Evolutionary conservation across 2,888 invertebrate species (phyloP).

Genomic region (Epiblema foenella): DNA sequence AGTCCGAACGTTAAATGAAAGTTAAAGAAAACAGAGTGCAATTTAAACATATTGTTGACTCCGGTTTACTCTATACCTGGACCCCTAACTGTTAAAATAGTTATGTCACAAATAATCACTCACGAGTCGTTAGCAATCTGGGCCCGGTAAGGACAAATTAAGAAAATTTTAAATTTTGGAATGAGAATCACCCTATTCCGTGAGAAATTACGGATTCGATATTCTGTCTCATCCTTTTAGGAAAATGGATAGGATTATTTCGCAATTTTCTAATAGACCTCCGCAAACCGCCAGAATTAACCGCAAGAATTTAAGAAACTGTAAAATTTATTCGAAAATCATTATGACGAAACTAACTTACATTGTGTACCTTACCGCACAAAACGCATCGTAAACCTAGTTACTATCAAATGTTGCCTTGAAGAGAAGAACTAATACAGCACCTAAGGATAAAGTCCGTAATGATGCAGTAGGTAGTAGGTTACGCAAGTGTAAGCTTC

Average conservation of each 20-base stretch:
- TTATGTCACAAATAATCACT: too few species aligned
- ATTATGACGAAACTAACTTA: slow-evolving; percentile 13
- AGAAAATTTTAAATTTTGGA: too few species aligned
- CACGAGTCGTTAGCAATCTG: too few species aligned
- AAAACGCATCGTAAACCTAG: slow-evolving; percentile 52
- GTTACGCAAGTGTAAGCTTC: slow-evolving; percentile 24
- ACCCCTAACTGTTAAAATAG: too few species aligned
- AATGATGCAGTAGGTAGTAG: not conserved
- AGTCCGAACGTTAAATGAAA: too few species aligned
- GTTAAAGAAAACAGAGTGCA: too few species aligned
- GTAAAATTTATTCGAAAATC: slow-evolving; percentile 15
- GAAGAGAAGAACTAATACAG: slow-evolving; percentile 46
- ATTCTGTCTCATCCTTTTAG: too few species aligned
- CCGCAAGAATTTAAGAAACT: slow-evolving; percentile 20
- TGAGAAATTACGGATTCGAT: too few species aligned
- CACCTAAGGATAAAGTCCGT: slow-evolving; percentile 10
- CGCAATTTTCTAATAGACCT: slow-evolving; percentile 12
- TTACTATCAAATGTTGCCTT: slow-evolving; percentile 51
- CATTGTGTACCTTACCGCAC: not conserved
- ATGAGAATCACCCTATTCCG: too few species aligned
- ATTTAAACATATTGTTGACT: too few species aligned
- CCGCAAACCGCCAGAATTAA: slow-evolving; percentile 25
- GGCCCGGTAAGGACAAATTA: too few species aligned
- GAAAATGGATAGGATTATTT: not conserved
- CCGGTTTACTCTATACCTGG: too few species aligned